Evolutionary conservation across 2,113 vertebrate species (phyloP).

Genomic region (Clinocottus analis): DNA sequence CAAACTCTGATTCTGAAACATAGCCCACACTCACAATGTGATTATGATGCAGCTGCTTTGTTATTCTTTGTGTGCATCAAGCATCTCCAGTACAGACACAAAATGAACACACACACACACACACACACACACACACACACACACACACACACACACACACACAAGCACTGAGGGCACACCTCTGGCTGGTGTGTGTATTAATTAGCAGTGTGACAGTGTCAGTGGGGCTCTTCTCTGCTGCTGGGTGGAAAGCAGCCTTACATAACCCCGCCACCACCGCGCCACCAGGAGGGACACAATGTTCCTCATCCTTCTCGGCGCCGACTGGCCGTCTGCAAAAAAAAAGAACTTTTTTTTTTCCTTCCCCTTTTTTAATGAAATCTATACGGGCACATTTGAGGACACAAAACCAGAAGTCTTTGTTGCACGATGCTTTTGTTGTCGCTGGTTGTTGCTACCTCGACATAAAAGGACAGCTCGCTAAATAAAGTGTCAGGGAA

Average conservation of each 20-base stretch:
- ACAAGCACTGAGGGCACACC: constrained; percentile 30
- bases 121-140: background rate
- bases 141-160: background rate
- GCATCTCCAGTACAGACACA: background rate
- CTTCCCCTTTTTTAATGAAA: background rate
- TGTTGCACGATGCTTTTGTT: constrained; percentile 4
- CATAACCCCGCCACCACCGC: constrained; percentile 58
- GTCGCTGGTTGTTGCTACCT: constrained; percentile 2
- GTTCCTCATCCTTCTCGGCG: constrained; percentile 54
- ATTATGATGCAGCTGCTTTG: constrained; percentile 14
- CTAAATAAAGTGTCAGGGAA: constrained; percentile 26
- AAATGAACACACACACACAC: constrained; percentile 4
- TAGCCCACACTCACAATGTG: background rate
- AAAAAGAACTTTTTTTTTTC: background rate
- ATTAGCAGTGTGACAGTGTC: constrained; percentile 61
- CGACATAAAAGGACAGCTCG: constrained; percentile 15
- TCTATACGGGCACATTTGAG: constrained; percentile 28
- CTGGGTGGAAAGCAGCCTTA: constrained; percentile 64
- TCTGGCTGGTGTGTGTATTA: constrained; percentile 62
- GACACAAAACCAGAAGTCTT: constrained; percentile 18
- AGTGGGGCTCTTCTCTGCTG: constrained; percentile 62
- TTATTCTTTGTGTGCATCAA: constrained; percentile 10
- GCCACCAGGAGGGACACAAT: constrained; percentile 65
- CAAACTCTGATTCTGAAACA: background rate
- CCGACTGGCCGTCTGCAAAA: constrained; percentile 10